Evolutionary conservation across 2,113 vertebrate genomes (phyloP), one percentile per base, ranked within the genome.

Genomic region (Shinisaurus crocodilurus): DNA sequence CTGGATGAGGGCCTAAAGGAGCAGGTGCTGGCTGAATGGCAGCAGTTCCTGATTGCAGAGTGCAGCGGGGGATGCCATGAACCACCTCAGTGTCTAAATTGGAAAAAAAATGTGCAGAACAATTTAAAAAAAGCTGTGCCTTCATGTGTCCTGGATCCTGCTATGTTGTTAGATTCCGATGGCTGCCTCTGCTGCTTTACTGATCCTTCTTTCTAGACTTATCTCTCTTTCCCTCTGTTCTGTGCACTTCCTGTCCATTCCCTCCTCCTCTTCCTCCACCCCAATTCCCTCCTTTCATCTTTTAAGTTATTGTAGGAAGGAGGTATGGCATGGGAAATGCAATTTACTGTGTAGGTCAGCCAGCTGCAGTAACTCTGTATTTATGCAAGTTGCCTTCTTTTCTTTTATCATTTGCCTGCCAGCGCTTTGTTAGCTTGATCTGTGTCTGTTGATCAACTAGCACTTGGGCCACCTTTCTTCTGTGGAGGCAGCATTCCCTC

Each of bases 1-100:
- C 54, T 60, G 81, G 80, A 88, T 89, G 45, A 75, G 37, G 81
- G 88, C 88, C 81, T 75, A 89, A 89, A 83, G 50, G 88, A 75
- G 80, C 37, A 89, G 69, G 37, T 83, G 69, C 69, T 75, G 63
- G 13, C 37, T 83, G 81, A 89, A 83, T 75, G 37, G 81, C 69
- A 89, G 45, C 48, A 74, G 45, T 75, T 63, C 29, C 37, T 63
- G 54, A 75, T 65, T 82, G 81, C 69, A 43, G 81, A 74, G 54
- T 83, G 75, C 54, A 75, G 40, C 54, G 45, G 81, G 69, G 32
- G n/a, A 60, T 74, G 67, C 67, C 79, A 83, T 63, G 88, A 83
- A n/a, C 54, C 37, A 63, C 67, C n/a, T 70, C 65, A 88, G 67
- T 32, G n/a, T 72, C 29, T 74, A 72, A 60, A 40, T 8, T 32